phyloP scores from a whole-genome alignment of 1,140 invertebrate genomes.

The Megathymus violae region DNA sequence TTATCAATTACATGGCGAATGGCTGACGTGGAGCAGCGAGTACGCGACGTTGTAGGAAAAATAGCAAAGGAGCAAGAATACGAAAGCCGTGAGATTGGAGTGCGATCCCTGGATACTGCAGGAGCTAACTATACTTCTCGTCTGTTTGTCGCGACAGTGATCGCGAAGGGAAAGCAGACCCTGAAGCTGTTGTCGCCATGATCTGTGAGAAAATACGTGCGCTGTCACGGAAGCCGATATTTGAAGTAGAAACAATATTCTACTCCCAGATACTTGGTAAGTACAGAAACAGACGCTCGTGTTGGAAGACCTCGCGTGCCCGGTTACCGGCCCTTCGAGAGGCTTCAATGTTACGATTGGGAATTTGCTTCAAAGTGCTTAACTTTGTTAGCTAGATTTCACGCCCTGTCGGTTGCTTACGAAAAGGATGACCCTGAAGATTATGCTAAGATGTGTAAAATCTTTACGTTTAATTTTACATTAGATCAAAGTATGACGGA shows the following conservation, averaged over 20 bases:
- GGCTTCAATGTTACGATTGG: constrained; percentile 55
- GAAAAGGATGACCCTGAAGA: constrained; percentile 44
- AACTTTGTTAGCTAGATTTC: constrained; percentile 54
- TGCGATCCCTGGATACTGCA: constrained; percentile 34
- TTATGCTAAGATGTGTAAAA: constrained; percentile 36
- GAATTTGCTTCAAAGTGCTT: constrained; percentile 49
- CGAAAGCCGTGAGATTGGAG: constrained; percentile 10
- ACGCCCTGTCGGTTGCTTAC: constrained; percentile 57
- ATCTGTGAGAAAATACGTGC: constrained; percentile 38
- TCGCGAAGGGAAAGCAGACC: constrained; percentile 9
- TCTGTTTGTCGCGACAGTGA: constrained; percentile 39
- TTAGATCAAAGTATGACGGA: constrained; percentile 18
- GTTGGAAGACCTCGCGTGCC: constrained; percentile 50
- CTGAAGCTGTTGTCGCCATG: constrained; percentile 47
- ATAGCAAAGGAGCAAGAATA: constrained; percentile 32
- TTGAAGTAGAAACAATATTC: constrained; percentile 39
- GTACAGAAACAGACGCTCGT: constrained; percentile 52
- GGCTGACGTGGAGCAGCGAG: constrained; percentile 1
- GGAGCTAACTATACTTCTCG: constrained; percentile 50
- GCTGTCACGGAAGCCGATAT: constrained; percentile 14
- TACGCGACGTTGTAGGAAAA: constrained; percentile 27
- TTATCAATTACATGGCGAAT: neutral
- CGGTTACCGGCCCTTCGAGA: constrained; percentile 50
- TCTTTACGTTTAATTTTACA: constrained; percentile 6
- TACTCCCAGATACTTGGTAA: constrained; percentile 39